These are phyloP conservation scores for Plagodis pulveraria DNA, from an alignment of 2,888 invertebrate genomes.

Conservation along the genomic window DNA sequence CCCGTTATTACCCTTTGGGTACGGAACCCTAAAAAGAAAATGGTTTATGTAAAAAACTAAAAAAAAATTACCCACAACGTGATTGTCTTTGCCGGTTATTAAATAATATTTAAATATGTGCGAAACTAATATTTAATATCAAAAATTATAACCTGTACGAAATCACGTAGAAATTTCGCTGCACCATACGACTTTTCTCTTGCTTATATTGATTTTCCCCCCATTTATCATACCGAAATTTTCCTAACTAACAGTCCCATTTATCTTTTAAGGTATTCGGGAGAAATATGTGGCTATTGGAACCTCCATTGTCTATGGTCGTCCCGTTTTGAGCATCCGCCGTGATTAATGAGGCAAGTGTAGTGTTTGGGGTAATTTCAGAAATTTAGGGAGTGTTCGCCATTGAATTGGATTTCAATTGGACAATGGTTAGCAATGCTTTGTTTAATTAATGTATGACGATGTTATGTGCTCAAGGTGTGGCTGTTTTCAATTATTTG, in stretches of 20 bases:
- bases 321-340: slow-evolving; percentile 1
- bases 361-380: not conserved
- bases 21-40: too few relatives aligned
- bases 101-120: too few relatives aligned
- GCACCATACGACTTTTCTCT: too few relatives aligned
- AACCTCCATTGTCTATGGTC: slow-evolving; percentile 7
- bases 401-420: slow-evolving; percentile 6
- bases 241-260: not conserved
- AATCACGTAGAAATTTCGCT: too few relatives aligned
- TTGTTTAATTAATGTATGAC: not conserved
- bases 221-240: slow-evolving; percentile 1
- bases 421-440: slow-evolving; percentile 1
- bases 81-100: too few relatives aligned
- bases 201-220: not conserved
- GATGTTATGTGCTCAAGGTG: too few relatives aligned
- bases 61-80: too few relatives aligned
- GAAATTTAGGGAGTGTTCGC: not conserved
- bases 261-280: slow-evolving; percentile 6
- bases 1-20: too few relatives aligned
- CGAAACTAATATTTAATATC: too few relatives aligned
- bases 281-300: slow-evolving; percentile 8
- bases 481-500: too few relatives aligned
- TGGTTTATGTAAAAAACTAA: too few relatives aligned
- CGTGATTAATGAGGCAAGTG: slow-evolving; percentile 4
- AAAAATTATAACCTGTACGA: too few relatives aligned